Percentiles rank a stretch among this genome's conserved stretches.
Evolutionary conservation across 1,140 invertebrate genomes (phyloP).

Genomic region (Cydia splendana): DNA sequence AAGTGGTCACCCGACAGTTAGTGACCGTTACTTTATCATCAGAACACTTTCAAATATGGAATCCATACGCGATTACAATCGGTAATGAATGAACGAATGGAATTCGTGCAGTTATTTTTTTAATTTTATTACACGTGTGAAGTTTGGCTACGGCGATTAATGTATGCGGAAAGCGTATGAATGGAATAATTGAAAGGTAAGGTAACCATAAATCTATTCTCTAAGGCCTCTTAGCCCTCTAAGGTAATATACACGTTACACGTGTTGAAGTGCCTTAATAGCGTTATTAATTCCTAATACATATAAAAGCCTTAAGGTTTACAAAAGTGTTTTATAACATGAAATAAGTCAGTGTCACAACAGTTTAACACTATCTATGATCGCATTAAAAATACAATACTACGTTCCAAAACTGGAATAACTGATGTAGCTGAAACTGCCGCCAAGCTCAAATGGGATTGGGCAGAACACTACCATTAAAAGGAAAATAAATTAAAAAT

Average conservation of each 20-base stretch:
- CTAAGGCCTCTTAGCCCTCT: neutral
- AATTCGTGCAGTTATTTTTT: conserved; percentile 19
- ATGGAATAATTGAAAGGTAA: neutral
- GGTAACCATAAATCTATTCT: neutral
- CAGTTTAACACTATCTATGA: neutral
- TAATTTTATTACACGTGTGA: conserved; percentile 17
- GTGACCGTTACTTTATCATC: conserved; percentile 45
- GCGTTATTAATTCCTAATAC: neutral
- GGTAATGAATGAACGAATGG: conserved; percentile 35
- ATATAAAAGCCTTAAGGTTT: neutral
- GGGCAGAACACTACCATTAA: too few relatives aligned
- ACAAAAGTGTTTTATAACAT: neutral
- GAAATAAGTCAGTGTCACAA: neutral
- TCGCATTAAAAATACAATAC: too few relatives aligned
- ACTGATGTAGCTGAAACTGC: too few relatives aligned
- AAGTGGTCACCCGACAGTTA: conserved; percentile 41
- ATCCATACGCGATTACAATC: conserved; percentile 42
- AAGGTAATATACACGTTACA: conserved; percentile 1
- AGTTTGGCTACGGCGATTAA: neutral
- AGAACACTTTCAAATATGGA: conserved; percentile 47
- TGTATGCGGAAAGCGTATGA: conserved; percentile 13
- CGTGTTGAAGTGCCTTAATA: neutral
- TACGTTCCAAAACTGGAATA: too few relatives aligned
- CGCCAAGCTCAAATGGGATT: too few relatives aligned
- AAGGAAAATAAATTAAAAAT: neutral